A percentile compares a stretch with the other conserved stretches of the same genome.
phyloP scores from a whole-genome alignment of 2,888 invertebrate species.

The Biston betularia region DNA sequence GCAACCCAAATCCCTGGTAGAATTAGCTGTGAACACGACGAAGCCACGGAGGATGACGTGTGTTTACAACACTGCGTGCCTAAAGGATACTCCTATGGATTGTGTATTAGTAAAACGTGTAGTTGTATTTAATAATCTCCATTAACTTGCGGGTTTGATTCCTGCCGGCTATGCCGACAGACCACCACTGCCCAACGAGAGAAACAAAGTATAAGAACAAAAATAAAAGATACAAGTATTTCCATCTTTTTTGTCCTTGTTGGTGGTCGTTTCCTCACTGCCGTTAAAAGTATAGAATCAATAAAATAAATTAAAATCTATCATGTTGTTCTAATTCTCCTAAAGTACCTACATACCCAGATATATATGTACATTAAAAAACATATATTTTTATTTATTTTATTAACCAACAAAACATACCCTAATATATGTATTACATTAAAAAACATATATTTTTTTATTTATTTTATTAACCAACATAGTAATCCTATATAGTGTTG shows the following conservation, averaged over 20 bases:
- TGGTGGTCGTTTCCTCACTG: too few relatives aligned
- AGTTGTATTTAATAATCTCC: conserved; percentile 65
- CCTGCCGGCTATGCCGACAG: too few relatives aligned
- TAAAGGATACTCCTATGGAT: conserved; percentile 76
- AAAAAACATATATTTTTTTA: neutral
- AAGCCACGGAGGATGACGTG: conserved; percentile 63
- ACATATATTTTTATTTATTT: neutral
- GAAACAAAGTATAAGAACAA: neutral
- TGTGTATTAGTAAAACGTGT: conserved; percentile 71
- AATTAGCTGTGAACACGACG: conserved; percentile 62
- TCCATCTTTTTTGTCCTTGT: too few relatives aligned
- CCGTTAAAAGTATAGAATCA: too few relatives aligned
- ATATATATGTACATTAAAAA: neutral
- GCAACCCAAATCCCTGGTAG: conserved; percentile 52
- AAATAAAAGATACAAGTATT: too few relatives aligned
- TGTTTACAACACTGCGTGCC: conserved; percentile 74
- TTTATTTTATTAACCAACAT: conserved; percentile 26
- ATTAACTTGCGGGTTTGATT: neutral
- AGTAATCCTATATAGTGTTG: neutral
- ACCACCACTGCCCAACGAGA: neutral
- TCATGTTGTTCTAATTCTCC: too few relatives aligned
- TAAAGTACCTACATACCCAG: too few relatives aligned
- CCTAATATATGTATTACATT: neutral
- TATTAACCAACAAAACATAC: neutral
- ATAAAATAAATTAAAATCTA: too few relatives aligned